A percentile compares a stretch with the other conserved stretches of the same genome.
Conservation (phyloP, 2,888 invertebrate genomes). For the Euzetes globulus region DNA sequence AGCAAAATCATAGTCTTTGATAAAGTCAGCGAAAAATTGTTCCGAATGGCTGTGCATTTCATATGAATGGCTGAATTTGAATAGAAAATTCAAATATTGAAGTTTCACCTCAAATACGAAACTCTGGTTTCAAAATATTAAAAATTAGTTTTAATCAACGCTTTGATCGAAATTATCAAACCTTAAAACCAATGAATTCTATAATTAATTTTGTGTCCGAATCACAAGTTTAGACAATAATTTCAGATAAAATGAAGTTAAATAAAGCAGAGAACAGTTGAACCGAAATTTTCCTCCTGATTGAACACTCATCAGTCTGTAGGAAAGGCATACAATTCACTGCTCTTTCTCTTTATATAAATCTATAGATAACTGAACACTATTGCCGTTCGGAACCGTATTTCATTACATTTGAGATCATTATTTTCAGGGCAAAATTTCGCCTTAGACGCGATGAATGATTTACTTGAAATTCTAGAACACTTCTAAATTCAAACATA, state of each 20-base stretch:
- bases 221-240: not conserved
- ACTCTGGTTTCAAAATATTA: not conserved
- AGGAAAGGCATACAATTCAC: not conserved
- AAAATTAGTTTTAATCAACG: not conserved
- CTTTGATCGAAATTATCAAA: not conserved
- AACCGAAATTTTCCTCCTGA: conserved; percentile 7
- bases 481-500: too few relatives aligned
- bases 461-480: too few relatives aligned
- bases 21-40: not conserved
- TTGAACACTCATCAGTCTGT: conserved; percentile 13
- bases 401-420: too few relatives aligned
- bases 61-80: not conserved
- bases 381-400: too few relatives aligned
- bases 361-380: too few relatives aligned
- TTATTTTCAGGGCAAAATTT: too few relatives aligned
- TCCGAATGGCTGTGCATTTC: not conserved
- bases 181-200: not conserved
- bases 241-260: conserved; percentile 14
- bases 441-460: too few relatives aligned
- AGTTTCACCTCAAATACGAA: too few relatives aligned
- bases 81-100: not conserved
- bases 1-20: not conserved
- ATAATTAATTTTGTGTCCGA: not conserved
- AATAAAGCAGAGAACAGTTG: conserved; percentile 5
- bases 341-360: too few relatives aligned